Evolutionary conservation across 1,140 invertebrate genomes (phyloP), one percentile per base, ranked within the genome.

Genomic region (Homalodisca vitripennis): DNA sequence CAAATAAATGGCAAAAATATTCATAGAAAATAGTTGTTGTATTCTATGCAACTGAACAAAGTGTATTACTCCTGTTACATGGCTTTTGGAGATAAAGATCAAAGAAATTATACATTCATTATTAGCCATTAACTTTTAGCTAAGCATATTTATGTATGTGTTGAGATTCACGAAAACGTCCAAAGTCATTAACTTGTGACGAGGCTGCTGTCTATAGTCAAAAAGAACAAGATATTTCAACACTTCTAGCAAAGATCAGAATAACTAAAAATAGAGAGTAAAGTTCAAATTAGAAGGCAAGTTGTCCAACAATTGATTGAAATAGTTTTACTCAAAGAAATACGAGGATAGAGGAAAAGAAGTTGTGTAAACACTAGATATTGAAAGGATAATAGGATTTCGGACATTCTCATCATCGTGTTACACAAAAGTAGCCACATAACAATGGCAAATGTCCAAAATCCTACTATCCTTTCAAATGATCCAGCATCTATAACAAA

Each of bases 301-400:
- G 63, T 71, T 69, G 17, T 71, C 14, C 48, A 71, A 68, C 66
- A 51, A 41, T 69, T 71, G 53, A 71, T 71, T 34, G 70, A 71
- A 53, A 71, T 71, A 26, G 66, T 68, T 68, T 68, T 71, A 2
- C 68, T 71, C 46, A 57, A 68, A 13, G 70, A 66, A 41, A 71
- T 53, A 29, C 70, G 68, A 71, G 70, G 70, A 30, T 41, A 68
- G 46, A 66, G 66, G 1, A 68, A 55, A 26, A 71, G 70, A 60
- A 66, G 66, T 57, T 24, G 68, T 29, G n/a, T n/a, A n/a, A n/a
- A n/a, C n/a, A n/a, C n/a, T n/a, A n/a, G n/a, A n/a, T n/a, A n/a
- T n/a, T n/a, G n/a, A n/a, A n/a, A n/a, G n/a, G n/a, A n/a, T n/a
- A n/a, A n/a, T n/a, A n/a, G n/a, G n/a, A n/a, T n/a, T n/a, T n/a